phyloP scores from a whole-genome alignment of 2,113 vertebrate species.

The Centropus unirufus region DNA sequence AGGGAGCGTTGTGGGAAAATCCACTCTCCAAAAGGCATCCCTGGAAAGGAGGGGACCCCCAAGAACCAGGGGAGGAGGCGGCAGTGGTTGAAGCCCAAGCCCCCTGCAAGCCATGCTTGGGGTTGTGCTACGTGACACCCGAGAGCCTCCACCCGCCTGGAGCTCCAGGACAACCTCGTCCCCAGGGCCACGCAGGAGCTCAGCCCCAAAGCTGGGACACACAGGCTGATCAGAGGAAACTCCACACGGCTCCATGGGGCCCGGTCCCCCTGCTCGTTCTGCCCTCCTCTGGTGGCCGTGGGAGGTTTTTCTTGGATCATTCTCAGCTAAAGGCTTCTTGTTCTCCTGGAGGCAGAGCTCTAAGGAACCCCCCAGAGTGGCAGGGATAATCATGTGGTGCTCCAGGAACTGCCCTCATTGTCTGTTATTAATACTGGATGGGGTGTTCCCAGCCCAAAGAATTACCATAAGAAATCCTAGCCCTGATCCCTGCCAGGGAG shows the following conservation, averaged over 20 bases:
- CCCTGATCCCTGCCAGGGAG: background rate
- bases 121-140: background rate
- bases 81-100: background rate
- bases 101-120: fast-evolving
- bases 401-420: background rate
- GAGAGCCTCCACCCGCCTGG: background rate
- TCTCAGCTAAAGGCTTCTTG: background rate
- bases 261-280: constrained; percentile 3
- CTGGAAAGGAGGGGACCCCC: background rate
- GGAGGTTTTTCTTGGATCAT: background rate
- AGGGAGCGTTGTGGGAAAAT: background rate
- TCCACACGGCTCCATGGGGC: fast-evolving
- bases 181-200: background rate
- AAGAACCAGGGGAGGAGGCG: background rate
- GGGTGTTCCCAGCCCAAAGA: background rate
- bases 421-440: background rate
- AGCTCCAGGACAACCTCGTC: background rate
- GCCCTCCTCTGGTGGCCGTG: constrained; percentile 17
- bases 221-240: background rate
- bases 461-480: background rate
- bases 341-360: background rate
- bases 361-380: background rate
- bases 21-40: background rate
- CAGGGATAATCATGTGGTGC: background rate
- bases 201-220: background rate